phyloP scores from a whole-genome alignment of 2,113 vertebrate genomes.

The Osmerus eperlanus region DNA sequence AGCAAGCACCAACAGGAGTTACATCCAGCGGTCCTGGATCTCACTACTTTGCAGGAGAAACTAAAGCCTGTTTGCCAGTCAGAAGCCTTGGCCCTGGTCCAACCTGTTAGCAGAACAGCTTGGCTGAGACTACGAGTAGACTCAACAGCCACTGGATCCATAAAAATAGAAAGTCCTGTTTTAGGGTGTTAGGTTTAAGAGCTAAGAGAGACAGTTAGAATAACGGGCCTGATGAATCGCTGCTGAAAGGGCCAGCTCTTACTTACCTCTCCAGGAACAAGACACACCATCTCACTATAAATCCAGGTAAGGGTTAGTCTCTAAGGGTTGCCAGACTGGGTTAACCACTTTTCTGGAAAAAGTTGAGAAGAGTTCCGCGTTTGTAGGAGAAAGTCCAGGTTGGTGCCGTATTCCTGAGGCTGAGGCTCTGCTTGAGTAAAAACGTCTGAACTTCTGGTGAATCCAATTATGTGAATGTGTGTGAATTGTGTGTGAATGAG shows the following conservation, averaged over 20 bases:
- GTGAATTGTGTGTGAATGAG: conserved; percentile 44
- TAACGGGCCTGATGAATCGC: too few relatives aligned
- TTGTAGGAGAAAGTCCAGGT: conserved; percentile 14
- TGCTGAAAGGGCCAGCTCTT: conserved; percentile 29
- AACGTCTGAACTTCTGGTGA: conserved; percentile 17
- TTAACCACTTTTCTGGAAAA: neutral
- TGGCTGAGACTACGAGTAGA: conserved; percentile 21
- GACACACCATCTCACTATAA: conserved; percentile 39
- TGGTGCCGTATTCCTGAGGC: conserved; percentile 27
- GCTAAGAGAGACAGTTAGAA: conserved; percentile 42
- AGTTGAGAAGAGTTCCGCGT: conserved; percentile 37
- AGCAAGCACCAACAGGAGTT: too few relatives aligned
- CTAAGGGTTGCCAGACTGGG: conserved; percentile 5
- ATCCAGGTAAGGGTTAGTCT: conserved; percentile 28
- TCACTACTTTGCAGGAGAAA: too few relatives aligned
- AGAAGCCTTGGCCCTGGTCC: conserved; percentile 40
- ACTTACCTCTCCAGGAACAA: conserved; percentile 52
- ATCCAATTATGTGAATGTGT: conserved; percentile 22
- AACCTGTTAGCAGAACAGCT: conserved; percentile 40
- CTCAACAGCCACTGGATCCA: conserved; percentile 23
- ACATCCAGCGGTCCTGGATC: too few relatives aligned
- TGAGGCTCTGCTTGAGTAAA: conserved; percentile 17
- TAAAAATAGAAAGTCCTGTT: neutral
- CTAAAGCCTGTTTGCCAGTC: neutral
- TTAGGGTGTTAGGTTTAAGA: conserved; percentile 11